Evolutionary conservation across 92 coral and sea anemone species (phyloP), one percentile per base, ranked within the genome.

Genomic region (Palythoa caribaeorum): DNA sequence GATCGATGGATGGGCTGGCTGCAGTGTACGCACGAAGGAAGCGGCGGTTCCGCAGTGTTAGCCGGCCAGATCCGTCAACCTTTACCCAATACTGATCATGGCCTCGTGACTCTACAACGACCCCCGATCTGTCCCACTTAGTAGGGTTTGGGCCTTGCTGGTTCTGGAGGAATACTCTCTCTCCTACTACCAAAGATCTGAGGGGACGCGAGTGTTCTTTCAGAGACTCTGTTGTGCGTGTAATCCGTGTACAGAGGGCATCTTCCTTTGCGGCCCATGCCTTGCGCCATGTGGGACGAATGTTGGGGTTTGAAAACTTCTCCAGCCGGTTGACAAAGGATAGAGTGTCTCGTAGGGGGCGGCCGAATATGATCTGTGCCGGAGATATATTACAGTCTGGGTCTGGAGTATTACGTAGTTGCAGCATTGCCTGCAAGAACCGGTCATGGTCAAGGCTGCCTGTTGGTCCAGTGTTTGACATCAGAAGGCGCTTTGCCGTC

Each of bases 41-140:
- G 66, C 77, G 66, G 66, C 66, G 66, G 66, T 59, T 59, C 20
- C 66, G 20, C 66, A 59, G n/a, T 59, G 66, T 59, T 40, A 52
- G 55, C 44, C 94, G 89, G 7, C 88, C 93, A 9, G 91, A 90
- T 13, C 90, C 92, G 35, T 79, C 93, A 5, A 91, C 96, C 84
- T 88, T 84, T 3, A 86, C 92, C 60, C 77, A 36, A 63, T 91
- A 88, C 77, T 91, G 92, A 38, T 93, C 95, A 62, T 93, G 90
- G 87, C 90, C 90, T 3, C 14, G 86, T 36, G 92, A 65, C 77
- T 90, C 96, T 21, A 91, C 77, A 0, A 93, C 79, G 16, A 47
- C 44, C 9, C 92, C 90, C 21, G 93, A 91, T 66, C 94, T 54
- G 92, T 91, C 93, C 94, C 94, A 94, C 88, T 91, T 94, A 79